phyloP scores from a whole-genome alignment of 1,140 invertebrate species.

The Chlorops oryzae region DNA sequence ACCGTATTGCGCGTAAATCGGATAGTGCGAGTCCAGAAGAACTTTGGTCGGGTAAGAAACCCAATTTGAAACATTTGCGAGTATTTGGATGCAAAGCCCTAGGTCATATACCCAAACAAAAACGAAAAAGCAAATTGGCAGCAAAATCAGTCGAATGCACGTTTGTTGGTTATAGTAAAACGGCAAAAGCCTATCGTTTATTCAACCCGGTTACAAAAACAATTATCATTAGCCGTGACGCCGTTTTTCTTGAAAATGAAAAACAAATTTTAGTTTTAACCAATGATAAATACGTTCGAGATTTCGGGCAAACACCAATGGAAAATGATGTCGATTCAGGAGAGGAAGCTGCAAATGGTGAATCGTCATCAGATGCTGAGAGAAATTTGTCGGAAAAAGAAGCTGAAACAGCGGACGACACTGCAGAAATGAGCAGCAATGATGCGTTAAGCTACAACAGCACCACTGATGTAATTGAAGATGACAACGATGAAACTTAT shows the following conservation, averaged over 20 bases:
- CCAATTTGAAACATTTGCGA: conserved; percentile 6
- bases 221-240: conserved; percentile 29
- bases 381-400: background rate
- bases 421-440: background rate
- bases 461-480: no score
- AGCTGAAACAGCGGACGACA: background rate
- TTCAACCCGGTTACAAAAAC: conserved; percentile 17
- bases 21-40: conserved; percentile 11
- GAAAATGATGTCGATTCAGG: no score
- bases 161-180: conserved; percentile 7
- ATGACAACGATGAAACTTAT: no score
- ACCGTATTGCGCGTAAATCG: conserved; percentile 30
- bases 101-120: conserved; percentile 20
- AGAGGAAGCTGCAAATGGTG: background rate
- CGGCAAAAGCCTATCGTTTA: conserved; percentile 3
- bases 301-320: no score
- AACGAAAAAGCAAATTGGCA: conserved; percentile 23
- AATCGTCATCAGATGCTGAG: background rate
- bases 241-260: conserved; percentile 30
- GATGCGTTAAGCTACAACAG: no score
- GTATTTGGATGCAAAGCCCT: conserved; percentile 12
- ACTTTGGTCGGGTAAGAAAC: conserved; percentile 1
- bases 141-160: conserved; percentile 14
- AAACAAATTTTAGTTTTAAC: no score
- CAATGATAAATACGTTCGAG: no score